Base-by-base conservation (phyloP, 2,888 invertebrate genomes). In the Lathronympha strigana region DNA sequence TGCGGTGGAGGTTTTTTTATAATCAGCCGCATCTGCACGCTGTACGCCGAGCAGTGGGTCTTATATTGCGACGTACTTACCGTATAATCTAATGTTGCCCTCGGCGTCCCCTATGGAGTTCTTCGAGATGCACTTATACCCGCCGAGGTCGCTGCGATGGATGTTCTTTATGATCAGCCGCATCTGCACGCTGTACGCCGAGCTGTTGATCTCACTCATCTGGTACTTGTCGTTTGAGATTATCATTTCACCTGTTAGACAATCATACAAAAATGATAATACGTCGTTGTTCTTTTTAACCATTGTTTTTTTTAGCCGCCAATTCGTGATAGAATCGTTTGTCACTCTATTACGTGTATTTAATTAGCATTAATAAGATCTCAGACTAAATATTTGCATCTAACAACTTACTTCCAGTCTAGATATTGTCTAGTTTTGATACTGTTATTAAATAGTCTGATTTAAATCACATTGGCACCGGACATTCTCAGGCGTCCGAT, bases 51-150 rank as follows among this genome's bases (percentile, higher is more conserved):
- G n/a, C n/a, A n/a, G n/a, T n/a, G n/a, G n/a, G 94, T 94, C 86
- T 97, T 97, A 49, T n/a, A n/a, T n/a, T n/a, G n/a, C n/a, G n/a
- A 28, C 28, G 3, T 28, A 33, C 60, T 60, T 49, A 97, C 97
- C 97, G 84, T 97, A 97, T 72, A 97, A 93, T 76, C 97, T 94
- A 77, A 97, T 97, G 82, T 95, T 96, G 67, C 97, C 97, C 83
- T 97, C 97, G 13, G 97, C 97, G 76, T 97, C 97, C 0, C 97
- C 98, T 77, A 98, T 97, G 69, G 97, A 97, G 88, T 98, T 98
- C 89, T 97, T 97, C 58, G 97, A 97, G 78, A 97, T 97, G 90
- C 97, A 98, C 83, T 96, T 97, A 93, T 97, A 97, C 55, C 97
- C 97, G 15, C 97, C 97, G 73, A 97, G 93, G 83, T 97, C 97